Conservation (phyloP, 2,113 vertebrate genomes). For the Solea senegalensis region DNA sequence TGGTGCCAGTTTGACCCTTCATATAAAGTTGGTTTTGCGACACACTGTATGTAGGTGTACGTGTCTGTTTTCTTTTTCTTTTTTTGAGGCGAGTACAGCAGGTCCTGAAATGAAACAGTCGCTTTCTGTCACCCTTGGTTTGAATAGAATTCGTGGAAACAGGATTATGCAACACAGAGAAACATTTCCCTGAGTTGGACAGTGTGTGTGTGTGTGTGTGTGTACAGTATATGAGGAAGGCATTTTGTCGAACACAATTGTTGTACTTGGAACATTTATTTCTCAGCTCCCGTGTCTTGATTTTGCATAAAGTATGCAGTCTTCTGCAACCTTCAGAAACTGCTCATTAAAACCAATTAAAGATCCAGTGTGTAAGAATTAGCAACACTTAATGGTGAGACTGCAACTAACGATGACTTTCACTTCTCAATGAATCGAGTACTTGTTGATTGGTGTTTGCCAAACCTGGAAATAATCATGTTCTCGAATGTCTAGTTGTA, state of each 20-base stretch:
- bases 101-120: not conserved
- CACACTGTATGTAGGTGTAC: not conserved
- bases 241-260: too few relatives aligned
- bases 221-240: too few relatives aligned
- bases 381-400: too few relatives aligned
- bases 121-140: not conserved
- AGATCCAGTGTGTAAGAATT: not conserved
- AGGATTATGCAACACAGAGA: not conserved
- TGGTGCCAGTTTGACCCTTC: conserved; percentile 24
- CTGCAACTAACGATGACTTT: too few relatives aligned
- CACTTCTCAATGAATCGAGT: too few relatives aligned
- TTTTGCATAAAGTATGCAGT: not conserved
- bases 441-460: too few relatives aligned
- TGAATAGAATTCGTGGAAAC: not conserved
- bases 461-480: too few relatives aligned
- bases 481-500: too few relatives aligned
- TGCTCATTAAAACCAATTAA: conserved; percentile 21
- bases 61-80: not conserved
- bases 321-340: conserved; percentile 2
- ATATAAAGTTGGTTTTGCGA: conserved; percentile 3
- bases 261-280: too few relatives aligned
- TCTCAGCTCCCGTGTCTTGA: not conserved
- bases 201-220: too few relatives aligned
- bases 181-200: not conserved
- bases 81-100: too few relatives aligned